Evolutionary conservation across 2,113 vertebrate genomes (phyloP).

Genomic region (Cyanoramphus novaezelandiae): DNA sequence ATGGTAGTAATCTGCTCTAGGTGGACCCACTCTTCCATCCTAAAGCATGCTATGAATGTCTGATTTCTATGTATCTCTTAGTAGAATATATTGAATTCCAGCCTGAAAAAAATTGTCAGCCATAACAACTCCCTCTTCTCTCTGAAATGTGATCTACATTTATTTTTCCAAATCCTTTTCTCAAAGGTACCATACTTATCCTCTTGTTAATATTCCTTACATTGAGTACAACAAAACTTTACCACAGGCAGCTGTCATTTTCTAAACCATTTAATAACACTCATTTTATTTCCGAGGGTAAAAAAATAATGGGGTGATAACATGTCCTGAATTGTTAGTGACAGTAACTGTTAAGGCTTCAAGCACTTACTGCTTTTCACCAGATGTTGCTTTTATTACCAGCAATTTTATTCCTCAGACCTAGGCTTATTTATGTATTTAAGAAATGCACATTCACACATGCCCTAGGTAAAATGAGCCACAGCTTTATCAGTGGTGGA

Average conservation of each 20-base stretch:
- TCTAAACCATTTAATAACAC: slow-evolving; percentile 12
- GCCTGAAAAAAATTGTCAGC: not conserved
- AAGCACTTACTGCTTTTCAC: slow-evolving; percentile 4
- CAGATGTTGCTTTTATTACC: slow-evolving; percentile 25
- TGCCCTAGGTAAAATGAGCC: not conserved
- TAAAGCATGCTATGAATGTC: not conserved
- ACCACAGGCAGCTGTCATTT: not conserved
- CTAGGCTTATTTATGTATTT: not conserved
- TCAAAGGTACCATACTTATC: not conserved
- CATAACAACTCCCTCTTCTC: not conserved
- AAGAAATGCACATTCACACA: rapidly evolving
- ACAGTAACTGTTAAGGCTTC: not conserved
- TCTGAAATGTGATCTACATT: not conserved
- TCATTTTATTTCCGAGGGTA: not conserved
- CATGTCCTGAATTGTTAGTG: slow-evolving; percentile 20
- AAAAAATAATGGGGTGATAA: slow-evolving; percentile 18
- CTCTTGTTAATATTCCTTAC: not conserved
- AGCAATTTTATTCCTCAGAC: not conserved
- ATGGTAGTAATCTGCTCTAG: not conserved
- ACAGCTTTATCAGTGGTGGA: not conserved
- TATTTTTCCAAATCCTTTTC: not conserved
- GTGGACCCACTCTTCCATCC: not conserved
- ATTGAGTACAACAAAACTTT: not conserved
- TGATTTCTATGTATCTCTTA: not conserved
- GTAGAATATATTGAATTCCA: not conserved